Base-by-base conservation (phyloP, 2,888 invertebrate genomes). In the Eupithecia vulgata region DNA sequence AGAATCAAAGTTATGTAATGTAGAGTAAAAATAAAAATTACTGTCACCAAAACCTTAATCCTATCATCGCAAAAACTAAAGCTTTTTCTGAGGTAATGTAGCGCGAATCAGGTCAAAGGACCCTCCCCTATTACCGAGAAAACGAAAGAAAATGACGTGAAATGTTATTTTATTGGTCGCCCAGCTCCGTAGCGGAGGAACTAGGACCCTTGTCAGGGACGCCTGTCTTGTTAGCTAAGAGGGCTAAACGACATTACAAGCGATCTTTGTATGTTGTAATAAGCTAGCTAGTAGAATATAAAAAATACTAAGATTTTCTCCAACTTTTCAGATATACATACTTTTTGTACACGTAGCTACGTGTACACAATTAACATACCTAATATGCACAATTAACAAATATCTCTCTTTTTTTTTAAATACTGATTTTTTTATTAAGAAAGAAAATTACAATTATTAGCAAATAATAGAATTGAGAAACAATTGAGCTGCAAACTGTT, bases 121-220 rank as follows among this genome's bases (percentile, higher is more conserved):
- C 72, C 75, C 61, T 71, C 59, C 71, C 74, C 61, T 71, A 69
- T 77, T 75, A 71, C 71, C 68, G 73, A 37, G 69, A 61, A 73
- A 76, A 73, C 71, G 73, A 77, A 77, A 42, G 74, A 73, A 78
- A 79, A 76, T 78, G 74, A 42, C 64, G 69, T 74, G 70, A 68
- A 78, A 79, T 70, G 70, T 71, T 72, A 73, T 77, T 78, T 78
- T 77, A 77, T 76, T 77, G 77, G 75, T 67, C 66, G 40, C 61
- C 70, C 57, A 64, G 68, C 68, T 67, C 61, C 12, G 71, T 76
- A 73, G 76, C 75, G 67, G 6, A 35, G 35, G 35, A 37, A 4
- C 67, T 21, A 57, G 74, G 35, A 79, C 79, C 79, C 79, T 78
- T 59, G 76, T 79, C 77, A 79, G 68, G 13, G 48, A 25, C 57